Conservation (phyloP, 2,113 vertebrate genomes). For the Talpa occidentalis region DNA sequence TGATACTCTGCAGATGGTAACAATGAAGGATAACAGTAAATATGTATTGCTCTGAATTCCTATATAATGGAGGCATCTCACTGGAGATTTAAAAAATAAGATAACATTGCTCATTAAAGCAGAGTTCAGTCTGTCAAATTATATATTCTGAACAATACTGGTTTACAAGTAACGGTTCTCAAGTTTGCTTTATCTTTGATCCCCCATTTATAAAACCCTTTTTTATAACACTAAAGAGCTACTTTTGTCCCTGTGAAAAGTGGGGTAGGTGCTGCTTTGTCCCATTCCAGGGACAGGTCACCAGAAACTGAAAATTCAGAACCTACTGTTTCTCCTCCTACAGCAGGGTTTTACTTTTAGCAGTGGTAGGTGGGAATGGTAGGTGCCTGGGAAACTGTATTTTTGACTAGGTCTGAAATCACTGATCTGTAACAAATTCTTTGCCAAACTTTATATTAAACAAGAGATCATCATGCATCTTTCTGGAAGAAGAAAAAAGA, state of each 20-base stretch:
- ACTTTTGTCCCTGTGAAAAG: neutral
- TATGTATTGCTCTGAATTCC: neutral
- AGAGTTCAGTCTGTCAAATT: slow-evolving; percentile 60
- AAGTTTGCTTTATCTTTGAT: neutral
- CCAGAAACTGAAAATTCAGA: neutral
- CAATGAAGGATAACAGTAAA: neutral
- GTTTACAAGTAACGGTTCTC: slow-evolving; percentile 59
- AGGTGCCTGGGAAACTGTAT: neutral
- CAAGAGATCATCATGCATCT: neutral
- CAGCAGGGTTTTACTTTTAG: neutral
- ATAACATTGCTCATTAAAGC: slow-evolving; percentile 44
- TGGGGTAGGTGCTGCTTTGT: neutral
- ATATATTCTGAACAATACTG: slow-evolving; percentile 40
- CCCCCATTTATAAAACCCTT: neutral
- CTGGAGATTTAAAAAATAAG: slow-evolving; percentile 63
- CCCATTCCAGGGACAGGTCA: neutral
- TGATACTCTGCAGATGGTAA: neutral
- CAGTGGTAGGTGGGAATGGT: too few species aligned
- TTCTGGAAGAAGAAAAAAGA: neutral
- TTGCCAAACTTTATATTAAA: neutral
- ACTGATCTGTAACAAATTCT: neutral
- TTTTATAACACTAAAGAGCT: neutral
- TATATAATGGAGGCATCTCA: slow-evolving; percentile 9
- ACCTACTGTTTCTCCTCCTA: neutral
- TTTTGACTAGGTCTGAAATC: neutral